A percentile compares a stretch with the other conserved stretches of the same genome.
phyloP scores from a whole-genome alignment of 64 coral and sea anemone genomes.

The Montipora cactus region DNA sequence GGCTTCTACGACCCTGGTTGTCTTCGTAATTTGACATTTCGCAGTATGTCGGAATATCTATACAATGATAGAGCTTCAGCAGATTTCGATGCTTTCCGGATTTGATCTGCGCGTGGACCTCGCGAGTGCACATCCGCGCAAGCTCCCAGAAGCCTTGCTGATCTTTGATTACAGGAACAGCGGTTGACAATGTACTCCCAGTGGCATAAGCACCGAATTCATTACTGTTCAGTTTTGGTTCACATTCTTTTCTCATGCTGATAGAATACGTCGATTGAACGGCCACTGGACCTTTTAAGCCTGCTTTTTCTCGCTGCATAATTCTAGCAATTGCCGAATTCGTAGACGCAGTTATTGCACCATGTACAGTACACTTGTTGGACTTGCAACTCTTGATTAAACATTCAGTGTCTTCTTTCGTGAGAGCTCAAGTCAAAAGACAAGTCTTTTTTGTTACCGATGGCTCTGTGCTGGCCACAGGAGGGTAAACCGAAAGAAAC shows the following conservation, averaged over 20 bases:
- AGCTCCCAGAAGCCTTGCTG: constrained; percentile 77
- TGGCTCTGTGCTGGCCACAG: constrained; percentile 43
- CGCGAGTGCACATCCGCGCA: constrained; percentile 67
- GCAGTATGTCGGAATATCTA: constrained; percentile 34
- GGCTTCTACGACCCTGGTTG: constrained; percentile 23
- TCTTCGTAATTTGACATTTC: constrained; percentile 31
- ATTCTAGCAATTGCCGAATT: constrained; percentile 55
- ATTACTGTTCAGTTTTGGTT: constrained; percentile 48
- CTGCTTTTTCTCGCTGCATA: constrained; percentile 31
- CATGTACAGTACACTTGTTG: constrained; percentile 66
- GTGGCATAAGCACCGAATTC: constrained; percentile 75
- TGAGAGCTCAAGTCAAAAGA: constrained; percentile 42
- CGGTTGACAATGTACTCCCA: constrained; percentile 28
- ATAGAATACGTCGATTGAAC: constrained; percentile 54
- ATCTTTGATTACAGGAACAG: constrained; percentile 27
- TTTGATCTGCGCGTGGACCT: constrained; percentile 34
- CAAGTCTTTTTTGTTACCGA: constrained; percentile 60
- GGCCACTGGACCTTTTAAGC: constrained; percentile 14
- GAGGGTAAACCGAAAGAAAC: constrained; percentile 62
- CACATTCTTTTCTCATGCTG: constrained; percentile 64
- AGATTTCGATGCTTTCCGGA: constrained; percentile 51
- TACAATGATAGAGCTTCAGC: constrained; percentile 46
- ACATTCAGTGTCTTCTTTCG: constrained; percentile 45
- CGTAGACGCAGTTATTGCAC: constrained; percentile 52
- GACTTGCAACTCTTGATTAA: constrained; percentile 54